Conservation (phyloP, 2,888 invertebrate species). For the Sinodicranocentrus sp. region DNA sequence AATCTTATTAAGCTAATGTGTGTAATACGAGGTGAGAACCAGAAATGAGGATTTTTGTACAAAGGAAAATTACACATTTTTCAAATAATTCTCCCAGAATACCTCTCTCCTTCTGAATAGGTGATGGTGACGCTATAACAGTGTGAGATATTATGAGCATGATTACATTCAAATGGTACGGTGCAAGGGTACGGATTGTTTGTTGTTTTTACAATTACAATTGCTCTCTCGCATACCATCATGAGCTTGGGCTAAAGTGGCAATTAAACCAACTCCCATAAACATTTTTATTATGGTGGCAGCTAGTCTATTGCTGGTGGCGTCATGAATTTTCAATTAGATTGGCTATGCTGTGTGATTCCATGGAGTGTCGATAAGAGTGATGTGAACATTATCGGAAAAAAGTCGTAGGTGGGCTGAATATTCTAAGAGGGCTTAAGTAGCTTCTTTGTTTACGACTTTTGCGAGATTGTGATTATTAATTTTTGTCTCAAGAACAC, state of each 20-base stretch:
- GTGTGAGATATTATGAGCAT: too few species aligned
- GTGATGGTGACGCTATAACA: too few species aligned
- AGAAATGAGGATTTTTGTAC: slow-evolving; percentile 5
- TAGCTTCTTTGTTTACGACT: background rate
- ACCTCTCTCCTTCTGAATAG: too few species aligned
- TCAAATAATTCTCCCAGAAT: too few species aligned
- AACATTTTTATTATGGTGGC: background rate
- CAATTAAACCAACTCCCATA: slow-evolving; percentile 8
- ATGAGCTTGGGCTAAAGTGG: background rate
- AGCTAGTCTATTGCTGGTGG: background rate
- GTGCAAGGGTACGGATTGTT: background rate
- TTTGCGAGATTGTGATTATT: background rate
- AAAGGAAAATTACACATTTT: slow-evolving; percentile 24
- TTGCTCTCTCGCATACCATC: background rate
- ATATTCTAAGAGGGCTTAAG: background rate
- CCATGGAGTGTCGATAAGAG: too few species aligned
- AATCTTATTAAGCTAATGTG: background rate
- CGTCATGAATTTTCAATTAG: slow-evolving; percentile 47
- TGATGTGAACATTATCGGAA: background rate
- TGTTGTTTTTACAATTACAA: slow-evolving; percentile 2
- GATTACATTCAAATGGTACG: background rate
- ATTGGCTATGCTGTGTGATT: slow-evolving; percentile 33
- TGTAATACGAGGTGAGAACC: slow-evolving; percentile 32
- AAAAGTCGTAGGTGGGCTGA: slow-evolving; percentile 11
- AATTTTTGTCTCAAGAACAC: slow-evolving; percentile 1